These are phyloP conservation scores for Nymphalis c-album DNA, from an alignment of 2,888 invertebrate genomes.

Conservation along the genomic window DNA sequence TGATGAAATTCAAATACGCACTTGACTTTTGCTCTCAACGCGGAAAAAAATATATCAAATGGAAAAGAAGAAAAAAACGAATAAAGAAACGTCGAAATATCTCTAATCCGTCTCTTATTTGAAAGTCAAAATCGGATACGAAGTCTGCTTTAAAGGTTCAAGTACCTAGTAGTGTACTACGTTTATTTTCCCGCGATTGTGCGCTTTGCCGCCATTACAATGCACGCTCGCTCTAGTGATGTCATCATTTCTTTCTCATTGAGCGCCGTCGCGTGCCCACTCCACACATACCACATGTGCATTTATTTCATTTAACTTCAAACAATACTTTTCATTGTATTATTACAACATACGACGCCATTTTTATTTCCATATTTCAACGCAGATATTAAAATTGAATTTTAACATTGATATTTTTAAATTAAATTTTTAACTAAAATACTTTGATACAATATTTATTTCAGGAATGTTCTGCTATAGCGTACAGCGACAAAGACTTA, in stretches of 20 bases:
- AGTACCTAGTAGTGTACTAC: too few species aligned
- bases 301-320: conserved; percentile 20
- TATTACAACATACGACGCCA: conserved; percentile 14
- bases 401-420: conserved; percentile 6
- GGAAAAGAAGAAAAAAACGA: too few species aligned
- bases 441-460: not conserved
- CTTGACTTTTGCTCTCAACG: too few species aligned
- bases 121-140: too few species aligned
- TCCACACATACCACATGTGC: not conserved
- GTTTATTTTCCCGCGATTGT: not conserved
- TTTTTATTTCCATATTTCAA: conserved; percentile 9
- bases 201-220: conserved; percentile 9
- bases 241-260: conserved; percentile 22
- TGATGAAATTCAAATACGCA: too few species aligned
- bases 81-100: too few species aligned
- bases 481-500: not conserved
- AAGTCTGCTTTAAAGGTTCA: too few species aligned
- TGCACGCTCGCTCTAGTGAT: conserved; percentile 11
- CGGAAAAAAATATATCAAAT: too few species aligned
- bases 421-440: conserved; percentile 13
- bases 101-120: too few species aligned
- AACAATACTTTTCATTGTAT: conserved; percentile 16
- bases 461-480: not conserved
- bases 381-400: conserved; percentile 2
- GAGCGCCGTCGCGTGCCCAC: conserved; percentile 14